These are phyloP conservation scores for Tapirus terrestris DNA, from an alignment of 2,113 vertebrate species.

Conservation along the genomic window DNA sequence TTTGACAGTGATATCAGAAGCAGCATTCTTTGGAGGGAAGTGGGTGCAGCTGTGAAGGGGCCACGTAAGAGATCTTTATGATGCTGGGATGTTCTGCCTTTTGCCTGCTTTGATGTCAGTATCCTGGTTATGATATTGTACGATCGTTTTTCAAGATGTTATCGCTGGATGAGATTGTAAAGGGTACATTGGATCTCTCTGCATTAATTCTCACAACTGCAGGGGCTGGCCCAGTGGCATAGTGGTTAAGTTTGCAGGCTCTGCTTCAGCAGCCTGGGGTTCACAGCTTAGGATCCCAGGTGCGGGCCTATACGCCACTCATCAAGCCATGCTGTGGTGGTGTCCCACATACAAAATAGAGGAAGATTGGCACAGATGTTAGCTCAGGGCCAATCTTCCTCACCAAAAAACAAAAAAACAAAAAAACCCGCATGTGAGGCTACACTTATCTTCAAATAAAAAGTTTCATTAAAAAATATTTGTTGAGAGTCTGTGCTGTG, in stretches of 20 bases:
- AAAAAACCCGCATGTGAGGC: background rate
- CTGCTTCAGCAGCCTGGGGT: too few species aligned
- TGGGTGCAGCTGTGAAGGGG: background rate
- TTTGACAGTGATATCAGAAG: background rate
- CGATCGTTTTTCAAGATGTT: background rate
- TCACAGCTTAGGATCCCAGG: too few species aligned
- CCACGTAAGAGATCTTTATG: background rate
- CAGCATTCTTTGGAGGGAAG: background rate
- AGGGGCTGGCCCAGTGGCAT: too few species aligned
- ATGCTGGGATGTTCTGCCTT: background rate
- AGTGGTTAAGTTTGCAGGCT: too few species aligned
- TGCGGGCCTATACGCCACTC: too few species aligned
- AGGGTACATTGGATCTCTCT: background rate
- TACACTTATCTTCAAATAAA: background rate
- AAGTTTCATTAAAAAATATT: background rate
- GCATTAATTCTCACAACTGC: background rate
- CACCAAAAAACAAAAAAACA: too few species aligned
- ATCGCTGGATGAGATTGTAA: background rate
- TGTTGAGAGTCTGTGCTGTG: background rate
- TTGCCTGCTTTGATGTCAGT: background rate
- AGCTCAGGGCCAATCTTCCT: too few species aligned
- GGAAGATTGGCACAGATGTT: too few species aligned
- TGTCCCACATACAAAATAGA: too few species aligned
- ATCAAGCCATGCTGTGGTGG: too few species aligned
- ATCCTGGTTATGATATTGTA: background rate